Percentiles rank a stretch among this genome's conserved stretches.
Evolutionary conservation across 2,888 invertebrate species (phyloP).

Genomic region (Drosophila neonasuta): DNA sequence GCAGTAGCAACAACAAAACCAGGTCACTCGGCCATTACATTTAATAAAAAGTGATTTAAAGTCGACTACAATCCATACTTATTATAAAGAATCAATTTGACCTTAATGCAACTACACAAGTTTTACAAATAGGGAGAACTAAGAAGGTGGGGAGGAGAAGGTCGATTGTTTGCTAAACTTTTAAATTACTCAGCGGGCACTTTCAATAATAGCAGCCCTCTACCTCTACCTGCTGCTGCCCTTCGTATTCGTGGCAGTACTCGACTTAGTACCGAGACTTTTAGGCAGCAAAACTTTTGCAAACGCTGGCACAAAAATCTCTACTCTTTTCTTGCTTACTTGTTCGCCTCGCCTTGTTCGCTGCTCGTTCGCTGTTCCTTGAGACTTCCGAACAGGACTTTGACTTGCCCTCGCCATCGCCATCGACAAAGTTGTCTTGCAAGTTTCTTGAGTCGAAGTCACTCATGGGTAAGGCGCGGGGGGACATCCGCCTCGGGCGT

Average conservation of each 20-base stretch:
- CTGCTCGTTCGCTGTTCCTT: constrained; percentile 25
- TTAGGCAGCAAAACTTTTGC: constrained; percentile 47
- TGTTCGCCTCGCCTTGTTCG: constrained; percentile 13
- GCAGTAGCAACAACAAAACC: constrained; percentile 8
- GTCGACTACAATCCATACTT: constrained; percentile 56
- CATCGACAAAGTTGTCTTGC: constrained; percentile 60
- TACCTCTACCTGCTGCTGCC: constrained; percentile 14
- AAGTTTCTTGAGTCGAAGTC: constrained; percentile 49
- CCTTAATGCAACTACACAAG: constrained; percentile 45
- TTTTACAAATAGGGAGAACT: not conserved
- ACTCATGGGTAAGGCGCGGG: constrained; percentile 22
- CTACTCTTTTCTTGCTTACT: constrained; percentile 14
- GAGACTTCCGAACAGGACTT: constrained; percentile 52
- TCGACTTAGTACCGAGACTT: constrained; percentile 32
- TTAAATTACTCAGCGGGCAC: constrained; percentile 72
- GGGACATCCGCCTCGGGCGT: constrained; percentile 70
- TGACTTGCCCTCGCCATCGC: constrained; percentile 46
- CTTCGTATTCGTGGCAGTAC: constrained; percentile 19
- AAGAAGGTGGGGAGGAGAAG: not conserved
- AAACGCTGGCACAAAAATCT: constrained; percentile 10
- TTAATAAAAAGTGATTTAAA: constrained; percentile 67
- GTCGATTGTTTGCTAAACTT: constrained; percentile 53
- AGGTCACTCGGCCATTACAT: constrained; percentile 46
- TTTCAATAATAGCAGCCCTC: constrained; percentile 64
- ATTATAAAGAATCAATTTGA: constrained; percentile 69